These are phyloP conservation scores for Delia radicum DNA, from an alignment of 1,140 invertebrate genomes.

Conservation along the genomic window DNA sequence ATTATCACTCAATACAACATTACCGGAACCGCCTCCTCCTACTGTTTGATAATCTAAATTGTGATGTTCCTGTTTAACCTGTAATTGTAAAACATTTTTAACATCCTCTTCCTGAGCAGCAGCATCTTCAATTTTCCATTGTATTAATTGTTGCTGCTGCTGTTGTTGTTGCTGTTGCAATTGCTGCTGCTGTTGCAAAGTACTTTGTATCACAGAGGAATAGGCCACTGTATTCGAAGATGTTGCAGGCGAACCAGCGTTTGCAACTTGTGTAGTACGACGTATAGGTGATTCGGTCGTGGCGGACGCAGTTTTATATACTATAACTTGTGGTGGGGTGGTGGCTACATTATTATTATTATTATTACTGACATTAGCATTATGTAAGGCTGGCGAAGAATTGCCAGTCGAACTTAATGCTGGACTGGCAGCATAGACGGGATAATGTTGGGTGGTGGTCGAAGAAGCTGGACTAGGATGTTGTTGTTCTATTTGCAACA, in stretches of 20 bases:
- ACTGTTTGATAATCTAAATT: constrained; percentile 41
- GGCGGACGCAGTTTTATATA: constrained; percentile 45
- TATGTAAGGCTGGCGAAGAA: constrained; percentile 43
- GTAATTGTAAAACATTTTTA: constrained; percentile 50
- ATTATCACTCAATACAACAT: constrained; percentile 38
- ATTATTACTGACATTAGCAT: constrained; percentile 25
- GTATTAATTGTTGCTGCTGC: constrained; percentile 34
- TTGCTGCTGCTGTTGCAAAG: constrained; percentile 37
- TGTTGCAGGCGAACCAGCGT: constrained; percentile 46
- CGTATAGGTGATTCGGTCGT: constrained; percentile 37
- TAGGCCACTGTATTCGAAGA: constrained; percentile 45
- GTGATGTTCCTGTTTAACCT: constrained; percentile 51
- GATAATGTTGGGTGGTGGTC: constrained; percentile 34
- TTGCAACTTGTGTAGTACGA: constrained; percentile 38
- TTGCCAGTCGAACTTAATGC: constrained; percentile 48
- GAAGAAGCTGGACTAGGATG: constrained; percentile 39
- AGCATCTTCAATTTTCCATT: constrained; percentile 48
- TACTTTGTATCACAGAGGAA: constrained; percentile 56
- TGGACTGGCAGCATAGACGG: constrained; percentile 46
- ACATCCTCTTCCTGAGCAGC: constrained; percentile 38
- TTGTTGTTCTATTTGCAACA: constrained; percentile 42
- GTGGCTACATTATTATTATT: constrained; percentile 32
- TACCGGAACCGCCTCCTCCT: constrained; percentile 23
- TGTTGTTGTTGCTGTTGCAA: constrained; percentile 38
- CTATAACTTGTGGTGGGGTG: constrained; percentile 48